These are phyloP conservation scores for Pterois miles DNA, from an alignment of 2,797 vertebrate species.

Conservation along the genomic window DNA sequence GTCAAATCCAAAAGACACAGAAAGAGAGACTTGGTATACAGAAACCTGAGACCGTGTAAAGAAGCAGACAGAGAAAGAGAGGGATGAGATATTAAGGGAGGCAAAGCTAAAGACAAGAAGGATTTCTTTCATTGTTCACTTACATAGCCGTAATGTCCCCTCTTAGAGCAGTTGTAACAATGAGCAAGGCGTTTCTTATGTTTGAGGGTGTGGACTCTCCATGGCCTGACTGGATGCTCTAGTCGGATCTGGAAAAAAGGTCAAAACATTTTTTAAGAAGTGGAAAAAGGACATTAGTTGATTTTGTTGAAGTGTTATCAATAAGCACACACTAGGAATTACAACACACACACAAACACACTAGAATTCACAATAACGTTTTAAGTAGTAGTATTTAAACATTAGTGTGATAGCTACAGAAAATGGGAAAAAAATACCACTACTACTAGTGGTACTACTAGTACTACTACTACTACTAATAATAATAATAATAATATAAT, in stretches of 20 bases:
- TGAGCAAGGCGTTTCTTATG: constrained; percentile 21
- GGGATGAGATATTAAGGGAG: not conserved
- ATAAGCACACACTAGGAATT: not conserved
- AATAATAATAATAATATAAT: no score
- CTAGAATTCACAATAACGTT: no score
- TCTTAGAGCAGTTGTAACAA: constrained; percentile 77
- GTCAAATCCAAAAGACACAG: not conserved
- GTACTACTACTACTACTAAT: no score
- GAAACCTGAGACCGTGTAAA: not conserved
- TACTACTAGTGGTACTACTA: no score
- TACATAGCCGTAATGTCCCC: constrained; percentile 79
- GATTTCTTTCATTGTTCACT: constrained; percentile 74
- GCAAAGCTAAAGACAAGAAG: constrained; percentile 4
- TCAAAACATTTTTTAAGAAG: constrained; percentile 1
- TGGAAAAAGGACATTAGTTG: not conserved
- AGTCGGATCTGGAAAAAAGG: constrained; percentile 48
- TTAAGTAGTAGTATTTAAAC: no score
- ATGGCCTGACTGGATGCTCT: constrained; percentile 51
- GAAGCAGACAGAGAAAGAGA: not conserved
- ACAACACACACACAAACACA: no score
- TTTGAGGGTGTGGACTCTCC: not conserved
- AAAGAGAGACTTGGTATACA: not conserved
- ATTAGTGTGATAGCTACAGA: no score
- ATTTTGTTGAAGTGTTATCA: not conserved
- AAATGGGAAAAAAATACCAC: no score